phyloP scores from a whole-genome alignment of 2,888 invertebrate species.

The Pseudoips prasinana region DNA sequence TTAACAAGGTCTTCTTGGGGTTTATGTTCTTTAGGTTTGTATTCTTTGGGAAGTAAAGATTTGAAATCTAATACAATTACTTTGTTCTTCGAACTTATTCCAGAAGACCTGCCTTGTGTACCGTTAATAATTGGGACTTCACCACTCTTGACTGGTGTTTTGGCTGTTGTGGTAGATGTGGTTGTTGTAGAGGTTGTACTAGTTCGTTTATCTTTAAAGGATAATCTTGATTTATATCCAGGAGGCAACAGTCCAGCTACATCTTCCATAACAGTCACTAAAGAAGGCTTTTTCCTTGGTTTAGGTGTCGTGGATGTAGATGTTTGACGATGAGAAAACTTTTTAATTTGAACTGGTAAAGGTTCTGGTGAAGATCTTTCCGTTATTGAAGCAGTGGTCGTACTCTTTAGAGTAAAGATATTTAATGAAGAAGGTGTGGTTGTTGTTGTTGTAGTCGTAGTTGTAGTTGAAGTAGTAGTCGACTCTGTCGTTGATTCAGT shows the following conservation, averaged over 20 bases:
- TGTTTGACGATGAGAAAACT: slow-evolving; percentile 81
- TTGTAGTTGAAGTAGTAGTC: slow-evolving; percentile 44
- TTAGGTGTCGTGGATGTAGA: slow-evolving; percentile 66
- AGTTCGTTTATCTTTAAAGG: slow-evolving; percentile 79
- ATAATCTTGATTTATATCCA: slow-evolving; percentile 81
- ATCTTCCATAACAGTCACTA: slow-evolving; percentile 83
- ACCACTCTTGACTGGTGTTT: slow-evolving; percentile 32
- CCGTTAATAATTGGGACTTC: slow-evolving; percentile 55
- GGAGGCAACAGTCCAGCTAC: slow-evolving; percentile 83
- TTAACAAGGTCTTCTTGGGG: slow-evolving; percentile 63
- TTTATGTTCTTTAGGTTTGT: slow-evolving; percentile 67
- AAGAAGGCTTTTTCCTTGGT: slow-evolving; percentile 65
- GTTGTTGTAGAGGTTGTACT: slow-evolving; percentile 61
- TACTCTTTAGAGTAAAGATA: slow-evolving; percentile 77
- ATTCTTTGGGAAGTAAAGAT: slow-evolving; percentile 79
- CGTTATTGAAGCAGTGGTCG: slow-evolving; percentile 68
- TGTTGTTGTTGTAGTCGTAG: slow-evolving; percentile 49
- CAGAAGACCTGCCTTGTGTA: slow-evolving; percentile 76
- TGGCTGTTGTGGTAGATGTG: slow-evolving; percentile 42
- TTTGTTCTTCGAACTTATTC: slow-evolving; percentile 81
- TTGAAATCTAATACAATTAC: slow-evolving; percentile 80
- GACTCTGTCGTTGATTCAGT: slow-evolving; percentile 77
- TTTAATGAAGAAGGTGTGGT: slow-evolving; percentile 58
- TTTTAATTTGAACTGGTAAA: slow-evolving; percentile 84
- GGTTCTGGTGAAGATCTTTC: slow-evolving; percentile 81